phyloP scores from a whole-genome alignment of 2,797 vertebrate species.

The Eutrigla gurnardus region DNA sequence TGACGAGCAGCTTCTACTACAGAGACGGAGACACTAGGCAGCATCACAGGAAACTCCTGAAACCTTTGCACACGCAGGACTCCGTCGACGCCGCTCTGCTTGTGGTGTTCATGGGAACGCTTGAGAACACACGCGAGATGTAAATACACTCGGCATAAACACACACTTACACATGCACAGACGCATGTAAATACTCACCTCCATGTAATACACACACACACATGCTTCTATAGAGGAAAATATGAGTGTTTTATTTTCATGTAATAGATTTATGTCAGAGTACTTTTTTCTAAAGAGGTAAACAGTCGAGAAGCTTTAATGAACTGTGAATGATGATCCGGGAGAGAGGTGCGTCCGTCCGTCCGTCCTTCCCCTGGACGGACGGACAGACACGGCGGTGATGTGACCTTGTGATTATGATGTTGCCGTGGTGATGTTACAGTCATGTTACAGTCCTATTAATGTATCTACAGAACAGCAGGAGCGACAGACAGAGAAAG shows the following conservation, averaged over 20 bases:
- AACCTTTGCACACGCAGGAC: constrained; percentile 72
- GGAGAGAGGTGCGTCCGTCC: constrained; percentile 45
- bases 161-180: constrained; percentile 54
- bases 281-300: constrained; percentile 80
- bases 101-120: constrained; percentile 41
- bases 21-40: constrained; percentile 68
- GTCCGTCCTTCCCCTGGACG: not conserved
- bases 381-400: constrained; percentile 40
- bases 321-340: constrained; percentile 85
- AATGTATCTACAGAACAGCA: constrained; percentile 79
- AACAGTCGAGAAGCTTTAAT: constrained; percentile 85
- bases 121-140: constrained; percentile 51
- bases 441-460: constrained; percentile 80
- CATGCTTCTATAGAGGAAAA: constrained; percentile 71
- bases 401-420: constrained; percentile 78
- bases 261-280: constrained; percentile 86
- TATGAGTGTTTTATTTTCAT: constrained; percentile 85
- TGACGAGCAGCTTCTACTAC: constrained; percentile 37
- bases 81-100: constrained; percentile 32
- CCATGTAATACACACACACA: constrained; percentile 59
- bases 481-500: constrained; percentile 64
- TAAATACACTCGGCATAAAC: constrained; percentile 64
- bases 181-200: constrained; percentile 71
- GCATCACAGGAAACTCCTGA: constrained; percentile 64
- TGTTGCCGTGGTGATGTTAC: constrained; percentile 80